Percentiles rank a stretch among this genome's conserved stretches.
phyloP scores from a whole-genome alignment of 2,113 vertebrate species.

The Stomatorhinus ivindoensis region DNA sequence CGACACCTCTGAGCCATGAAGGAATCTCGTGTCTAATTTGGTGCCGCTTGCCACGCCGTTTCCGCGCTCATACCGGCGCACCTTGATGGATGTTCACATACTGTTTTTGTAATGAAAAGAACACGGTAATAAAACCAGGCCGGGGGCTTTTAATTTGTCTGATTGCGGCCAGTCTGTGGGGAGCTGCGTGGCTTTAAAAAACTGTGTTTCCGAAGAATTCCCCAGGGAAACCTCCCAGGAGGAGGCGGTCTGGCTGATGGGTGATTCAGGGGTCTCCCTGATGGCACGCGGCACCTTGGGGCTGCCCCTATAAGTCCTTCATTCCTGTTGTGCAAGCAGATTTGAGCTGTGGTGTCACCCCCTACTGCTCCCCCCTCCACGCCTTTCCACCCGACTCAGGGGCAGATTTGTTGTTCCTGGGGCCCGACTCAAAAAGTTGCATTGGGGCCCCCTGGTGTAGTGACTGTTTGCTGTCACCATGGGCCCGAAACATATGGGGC shows the following conservation, averaged over 20 bases:
- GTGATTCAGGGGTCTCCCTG: neutral
- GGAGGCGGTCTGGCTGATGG: neutral
- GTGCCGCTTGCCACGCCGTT: too few relatives aligned
- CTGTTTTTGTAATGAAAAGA: constrained; percentile 3
- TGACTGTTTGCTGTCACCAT: neutral
- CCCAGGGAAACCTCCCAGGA: neutral
- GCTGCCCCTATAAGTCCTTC: neutral
- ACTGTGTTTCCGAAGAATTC: neutral
- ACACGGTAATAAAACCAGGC: constrained; percentile 7
- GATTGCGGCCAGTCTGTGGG: neutral
- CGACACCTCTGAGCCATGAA: neutral
- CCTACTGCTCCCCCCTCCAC: neutral
- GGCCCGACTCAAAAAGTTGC: too few relatives aligned
- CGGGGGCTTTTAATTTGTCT: constrained; percentile 5
- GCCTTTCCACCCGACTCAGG: neutral
- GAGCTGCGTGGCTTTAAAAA: neutral
- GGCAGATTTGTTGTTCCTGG: neutral
- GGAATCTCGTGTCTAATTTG: neutral
- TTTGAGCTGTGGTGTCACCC: neutral
- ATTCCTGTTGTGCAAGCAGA: neutral
- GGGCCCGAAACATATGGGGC: neutral
- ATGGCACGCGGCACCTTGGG: neutral
- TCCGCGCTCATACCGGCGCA: neutral
- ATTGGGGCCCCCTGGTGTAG: neutral
- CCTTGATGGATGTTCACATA: neutral